Evolutionary conservation across 2,797 vertebrate species (phyloP).

Genomic region (Sebastes iracundus): DNA sequence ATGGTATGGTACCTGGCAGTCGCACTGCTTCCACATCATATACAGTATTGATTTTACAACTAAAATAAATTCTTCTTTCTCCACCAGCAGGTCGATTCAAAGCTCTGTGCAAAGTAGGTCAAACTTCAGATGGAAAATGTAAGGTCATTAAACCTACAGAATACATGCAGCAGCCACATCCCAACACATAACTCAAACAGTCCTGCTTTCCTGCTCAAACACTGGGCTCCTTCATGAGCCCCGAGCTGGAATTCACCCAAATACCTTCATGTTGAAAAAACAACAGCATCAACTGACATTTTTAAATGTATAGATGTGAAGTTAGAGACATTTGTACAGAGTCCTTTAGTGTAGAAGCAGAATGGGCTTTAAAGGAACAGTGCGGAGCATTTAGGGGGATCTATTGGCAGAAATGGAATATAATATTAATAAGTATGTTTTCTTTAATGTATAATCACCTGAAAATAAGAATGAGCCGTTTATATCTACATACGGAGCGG

Average conservation of each 20-base stretch:
- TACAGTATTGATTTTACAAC: neutral
- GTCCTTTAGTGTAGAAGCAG: neutral
- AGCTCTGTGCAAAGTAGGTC: slow-evolving; percentile 34
- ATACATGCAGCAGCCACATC: neutral
- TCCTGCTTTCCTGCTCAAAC: slow-evolving; percentile 54
- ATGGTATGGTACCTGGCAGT: neutral
- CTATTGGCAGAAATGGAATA: too few species aligned
- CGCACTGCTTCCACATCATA: neutral
- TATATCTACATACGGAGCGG: too few species aligned
- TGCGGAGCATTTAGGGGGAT: too few species aligned
- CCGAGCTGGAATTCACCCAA: slow-evolving; percentile 27
- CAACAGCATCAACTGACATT: neutral
- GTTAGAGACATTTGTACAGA: neutral
- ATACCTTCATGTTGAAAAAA: neutral
- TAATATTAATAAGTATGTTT: too few species aligned
- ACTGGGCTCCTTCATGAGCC: slow-evolving; percentile 3
- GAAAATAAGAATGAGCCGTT: too few species aligned
- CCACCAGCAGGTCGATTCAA: neutral
- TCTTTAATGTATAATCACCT: too few species aligned
- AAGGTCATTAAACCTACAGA: slow-evolving; percentile 22
- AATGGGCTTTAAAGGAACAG: neutral
- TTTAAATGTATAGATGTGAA: neutral
- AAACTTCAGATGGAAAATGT: slow-evolving; percentile 19
- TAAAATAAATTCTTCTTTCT: neutral
- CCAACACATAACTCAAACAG: slow-evolving; percentile 33